Percentiles rank a stretch among this genome's conserved stretches.
These are phyloP conservation scores for Odontomyia ornata DNA, from an alignment of 2,888 invertebrate species.

Conservation along the genomic window DNA sequence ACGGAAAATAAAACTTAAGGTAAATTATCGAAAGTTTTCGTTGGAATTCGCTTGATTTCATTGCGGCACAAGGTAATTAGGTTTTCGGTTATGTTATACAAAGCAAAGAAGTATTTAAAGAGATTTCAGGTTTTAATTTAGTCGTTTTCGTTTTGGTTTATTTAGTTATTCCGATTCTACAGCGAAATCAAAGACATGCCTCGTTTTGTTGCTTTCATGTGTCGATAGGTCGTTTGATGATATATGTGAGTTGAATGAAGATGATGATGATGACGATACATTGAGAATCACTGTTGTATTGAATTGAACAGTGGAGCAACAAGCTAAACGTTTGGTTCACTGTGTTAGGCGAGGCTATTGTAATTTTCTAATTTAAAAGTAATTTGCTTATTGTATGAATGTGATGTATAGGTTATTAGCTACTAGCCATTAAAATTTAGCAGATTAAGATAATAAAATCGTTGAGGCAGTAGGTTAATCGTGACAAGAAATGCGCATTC, in stretches of 20 bases:
- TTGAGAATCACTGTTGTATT: neutral
- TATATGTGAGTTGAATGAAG: neutral
- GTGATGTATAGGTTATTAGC: neutral
- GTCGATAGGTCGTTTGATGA: constrained; percentile 20
- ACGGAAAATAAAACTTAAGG: constrained; percentile 46
- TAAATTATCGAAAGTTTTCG: constrained; percentile 40
- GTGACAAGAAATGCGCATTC: neutral
- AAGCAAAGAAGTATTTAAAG: constrained; percentile 17
- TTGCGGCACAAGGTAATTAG: constrained; percentile 42
- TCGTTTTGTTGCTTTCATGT: constrained; percentile 19
- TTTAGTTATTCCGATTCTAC: neutral
- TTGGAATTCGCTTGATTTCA: constrained; percentile 22
- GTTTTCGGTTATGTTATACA: constrained; percentile 31
- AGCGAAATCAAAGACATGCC: neutral
- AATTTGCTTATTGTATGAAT: constrained; percentile 27
- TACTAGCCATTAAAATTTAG: neutral
- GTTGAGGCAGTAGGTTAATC: constrained; percentile 1
- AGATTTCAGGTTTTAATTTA: constrained; percentile 19
- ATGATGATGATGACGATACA: neutral
- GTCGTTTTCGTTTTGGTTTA: neutral
- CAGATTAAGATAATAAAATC: constrained; percentile 10
- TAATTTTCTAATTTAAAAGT: constrained; percentile 42
- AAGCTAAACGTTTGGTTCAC: neutral
- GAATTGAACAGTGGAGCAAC: neutral
- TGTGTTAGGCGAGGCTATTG: constrained; percentile 16